Base-by-base conservation (phyloP, 2,113 vertebrate genomes). In the Hippocampus abdominalis region DNA sequence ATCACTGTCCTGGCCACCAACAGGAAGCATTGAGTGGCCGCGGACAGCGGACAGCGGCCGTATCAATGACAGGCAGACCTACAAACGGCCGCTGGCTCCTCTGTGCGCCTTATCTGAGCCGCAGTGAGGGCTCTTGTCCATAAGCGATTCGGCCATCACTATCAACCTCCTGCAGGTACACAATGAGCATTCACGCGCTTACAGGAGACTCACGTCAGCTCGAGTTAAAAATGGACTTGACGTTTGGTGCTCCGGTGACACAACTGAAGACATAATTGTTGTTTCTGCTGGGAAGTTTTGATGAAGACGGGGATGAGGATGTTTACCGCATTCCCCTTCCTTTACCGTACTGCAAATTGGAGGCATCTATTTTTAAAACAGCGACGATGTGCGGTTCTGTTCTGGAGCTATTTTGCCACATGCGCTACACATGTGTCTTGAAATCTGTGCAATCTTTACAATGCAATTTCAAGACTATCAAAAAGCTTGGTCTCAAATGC, bases 1-100 rank as follows among this genome's bases (percentile, higher is more conserved):
- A 76, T 75, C 74, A 65, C 62, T 13, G 64, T 61, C 68, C 73
- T 9, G 66, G 69, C 74, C 68, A 62, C 68, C 66, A 57, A 63
- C n/a, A 73, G 80, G 81, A 82, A 54, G 53, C 46, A 5, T 74
- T 76, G 73, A 23, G 70, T 29, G 64, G 65, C 78, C 36, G 76
- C 65, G 84, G 85, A 79, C 77, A 71, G 76, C 65, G 84, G 85
- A 79, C 77, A 71, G 11, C 71, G 64, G 77, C 61, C 56, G 79
- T 89, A 90, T 89, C 86, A 84, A 83, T 83, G 85, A 83, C 84
- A 88, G 84, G 85, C 87, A 88, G 87, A 78, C 79, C 66, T 32
- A 16, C 15, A 62, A 40, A 61, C 44, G 27, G 77, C 73, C 65
- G 78, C 84, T 73, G 69, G 77, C 83, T 85, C 81, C 75, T 77